Base-by-base conservation (phyloP, 2,113 vertebrate species). In the Ciconia maguari region DNA sequence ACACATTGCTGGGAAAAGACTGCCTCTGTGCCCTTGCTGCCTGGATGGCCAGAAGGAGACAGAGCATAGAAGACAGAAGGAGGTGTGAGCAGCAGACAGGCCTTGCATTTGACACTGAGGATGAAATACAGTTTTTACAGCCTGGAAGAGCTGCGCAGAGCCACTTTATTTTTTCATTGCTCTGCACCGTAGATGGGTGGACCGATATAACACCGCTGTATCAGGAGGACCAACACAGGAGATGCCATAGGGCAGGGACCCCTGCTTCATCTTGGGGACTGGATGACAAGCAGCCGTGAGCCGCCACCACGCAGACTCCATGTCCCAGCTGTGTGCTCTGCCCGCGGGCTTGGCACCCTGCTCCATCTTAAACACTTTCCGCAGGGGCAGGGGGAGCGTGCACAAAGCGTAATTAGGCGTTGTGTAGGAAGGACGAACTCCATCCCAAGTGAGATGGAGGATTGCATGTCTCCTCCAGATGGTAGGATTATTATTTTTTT, bases 171-270 rank as follows among this genome's bases (percentile, higher is more conserved):
- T 87, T 94, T 30, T 10, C 27, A 61, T 8, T 36, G 54, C 49
- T 79, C 61, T 2, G 0, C 25, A 13, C 21, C 0, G 2, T n/a
- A 74, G 68, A 7, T 26, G 34, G 15, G 14, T 12, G 22, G 72
- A 55, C 52, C 0, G 0, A 51, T 7, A 42, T 38, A 81, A 2
- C 30, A 7, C 5, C 0, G 1, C 52, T 72, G 44, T 14, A 21
- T 27, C 60, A 36, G n/a, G 25, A 83, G 42, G 83, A 66, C n/a
- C 0, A 0, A 64, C 22, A 5, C 1, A 1, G 42, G n/a, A 55
- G 51, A 57, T 61, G 24, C 24, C 6, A 1, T 5, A 75, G 36
- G n/a, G 46, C 57, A 81, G 71, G 36, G 69, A 78, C 29, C 16
- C 21, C 44, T 78, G 10, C 20, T 75, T 62, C 68, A 10, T 19